Conservation (phyloP, 2,113 vertebrate genomes). For the Orcinus orca region DNA sequence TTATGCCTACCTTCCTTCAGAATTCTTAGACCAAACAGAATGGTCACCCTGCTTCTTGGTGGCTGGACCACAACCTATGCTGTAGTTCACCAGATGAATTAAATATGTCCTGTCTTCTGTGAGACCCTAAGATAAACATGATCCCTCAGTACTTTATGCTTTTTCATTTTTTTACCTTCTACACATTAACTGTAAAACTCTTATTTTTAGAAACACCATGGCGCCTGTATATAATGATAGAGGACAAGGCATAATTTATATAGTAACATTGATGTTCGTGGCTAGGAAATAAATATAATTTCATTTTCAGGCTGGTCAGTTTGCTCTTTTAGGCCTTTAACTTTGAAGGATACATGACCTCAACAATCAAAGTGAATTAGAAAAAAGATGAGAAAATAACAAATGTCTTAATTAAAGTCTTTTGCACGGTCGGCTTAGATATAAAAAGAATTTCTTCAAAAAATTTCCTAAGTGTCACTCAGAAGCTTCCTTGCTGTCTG, state of each 20-base stretch:
- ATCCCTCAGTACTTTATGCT: background rate
- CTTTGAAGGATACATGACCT: conserved; percentile 76
- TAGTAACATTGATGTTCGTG: conserved; percentile 60
- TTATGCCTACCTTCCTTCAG: conserved; percentile 9
- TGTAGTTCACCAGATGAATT: conserved; percentile 32
- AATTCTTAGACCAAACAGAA: conserved; percentile 1
- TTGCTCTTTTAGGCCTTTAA: conserved; percentile 75
- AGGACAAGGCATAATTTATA: conserved; percentile 59
- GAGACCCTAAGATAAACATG: background rate
- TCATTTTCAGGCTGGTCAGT: conserved; percentile 64
- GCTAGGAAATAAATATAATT: conserved; percentile 59
- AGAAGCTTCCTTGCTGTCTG: conserved; percentile 79
- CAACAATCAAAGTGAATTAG: conserved; percentile 48
- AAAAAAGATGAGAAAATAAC: conserved; percentile 78
- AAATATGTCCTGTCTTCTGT: background rate
- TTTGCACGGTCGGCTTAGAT: conserved; percentile 78
- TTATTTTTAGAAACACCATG: conserved; percentile 56
- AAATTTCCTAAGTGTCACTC: conserved; percentile 80
- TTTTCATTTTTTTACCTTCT: background rate
- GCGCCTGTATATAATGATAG: conserved; percentile 22
- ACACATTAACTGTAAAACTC: conserved; percentile 16
- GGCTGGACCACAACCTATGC: background rate
- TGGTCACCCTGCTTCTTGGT: conserved; percentile 4
- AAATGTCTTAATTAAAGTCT: conserved; percentile 81
- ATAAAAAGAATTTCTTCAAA: conserved; percentile 83